Evolutionary conservation across 1,140 invertebrate species (phyloP).

Genomic region (Trinorchestia longiramus): DNA sequence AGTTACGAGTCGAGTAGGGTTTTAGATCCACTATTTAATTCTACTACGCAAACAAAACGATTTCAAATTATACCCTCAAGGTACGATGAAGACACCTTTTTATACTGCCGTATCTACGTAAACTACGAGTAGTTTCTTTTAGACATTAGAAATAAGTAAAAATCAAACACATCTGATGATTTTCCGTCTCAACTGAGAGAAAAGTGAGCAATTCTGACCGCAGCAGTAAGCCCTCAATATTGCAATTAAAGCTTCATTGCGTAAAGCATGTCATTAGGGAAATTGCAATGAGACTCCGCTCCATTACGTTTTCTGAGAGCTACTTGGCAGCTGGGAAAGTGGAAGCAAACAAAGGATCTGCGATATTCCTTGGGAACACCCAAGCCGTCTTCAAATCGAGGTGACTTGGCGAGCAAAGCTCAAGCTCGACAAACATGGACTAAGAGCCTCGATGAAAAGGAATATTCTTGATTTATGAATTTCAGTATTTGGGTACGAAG

Average conservation of each 20-base stretch:
- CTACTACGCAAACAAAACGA: no score
- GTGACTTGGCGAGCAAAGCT: neutral
- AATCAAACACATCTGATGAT: neutral
- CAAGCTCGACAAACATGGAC: neutral
- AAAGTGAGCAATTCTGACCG: neutral
- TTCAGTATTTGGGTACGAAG: neutral
- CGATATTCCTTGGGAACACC: neutral
- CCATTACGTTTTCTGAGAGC: neutral
- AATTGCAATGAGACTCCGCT: neutral
- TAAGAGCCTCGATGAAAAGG: neutral
- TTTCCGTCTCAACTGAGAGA: neutral
- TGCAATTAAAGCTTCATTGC: neutral
- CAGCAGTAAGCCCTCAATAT: neutral
- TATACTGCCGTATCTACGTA: no score
- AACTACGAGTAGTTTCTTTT: no score
- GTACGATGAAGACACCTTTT: no score
- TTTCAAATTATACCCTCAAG: no score
- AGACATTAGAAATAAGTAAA: neutral
- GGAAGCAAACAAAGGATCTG: neutral
- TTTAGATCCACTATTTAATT: no score
- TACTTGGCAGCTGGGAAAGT: neutral
- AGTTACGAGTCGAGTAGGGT: no score
- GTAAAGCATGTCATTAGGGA: neutral
- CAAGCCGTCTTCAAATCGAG: neutral
- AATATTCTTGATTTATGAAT: neutral